A percentile compares a stretch with the other conserved stretches of the same genome.
These are phyloP conservation scores for Caenorhabditis doughertyi DNA, from an alignment of 2,888 invertebrate species.

Conservation along the genomic window DNA sequence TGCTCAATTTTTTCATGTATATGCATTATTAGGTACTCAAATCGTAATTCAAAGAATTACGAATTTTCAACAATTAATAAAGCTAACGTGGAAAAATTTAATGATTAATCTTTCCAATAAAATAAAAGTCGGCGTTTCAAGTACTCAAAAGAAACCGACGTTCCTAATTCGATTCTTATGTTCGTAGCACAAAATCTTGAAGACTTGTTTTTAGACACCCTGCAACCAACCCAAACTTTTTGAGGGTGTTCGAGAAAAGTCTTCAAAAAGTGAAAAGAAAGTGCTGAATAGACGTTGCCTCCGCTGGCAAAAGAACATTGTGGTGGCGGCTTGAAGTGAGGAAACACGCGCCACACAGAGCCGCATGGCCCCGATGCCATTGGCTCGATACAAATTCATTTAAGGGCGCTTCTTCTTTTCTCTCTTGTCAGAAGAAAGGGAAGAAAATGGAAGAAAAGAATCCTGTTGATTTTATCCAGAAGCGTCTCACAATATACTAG, in stretches of 20 bases:
- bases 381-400: constrained; percentile 58
- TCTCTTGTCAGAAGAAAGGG: constrained; percentile 30
- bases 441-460: constrained; percentile 21
- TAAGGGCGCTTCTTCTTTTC: constrained; percentile 44
- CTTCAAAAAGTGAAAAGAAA: constrained; percentile 26
- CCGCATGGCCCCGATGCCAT: constrained; percentile 39
- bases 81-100: too few species aligned
- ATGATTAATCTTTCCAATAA: too few species aligned
- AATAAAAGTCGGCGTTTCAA: too few species aligned
- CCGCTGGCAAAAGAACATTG: constrained; percentile 23
- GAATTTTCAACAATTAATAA: too few species aligned
- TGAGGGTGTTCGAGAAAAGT: constrained; percentile 22
- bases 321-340: constrained; percentile 34
- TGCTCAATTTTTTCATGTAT: too few species aligned
- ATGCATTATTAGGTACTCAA: too few species aligned
- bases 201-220: constrained; percentile 19
- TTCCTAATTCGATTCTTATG: too few species aligned
- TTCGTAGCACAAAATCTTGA: too few species aligned
- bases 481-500: constrained; percentile 3
- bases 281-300: constrained; percentile 28
- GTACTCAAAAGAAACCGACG: too few species aligned
- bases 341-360: constrained; percentile 38
- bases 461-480: constrained; percentile 27
- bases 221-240: neutral
- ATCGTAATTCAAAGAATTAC: too few species aligned